A percentile compares a stretch with the other conserved stretches of the same genome.
These are phyloP conservation scores for Branchipolynoe longqiensis DNA, from an alignment of 2,888 invertebrate genomes.

Conservation along the genomic window DNA sequence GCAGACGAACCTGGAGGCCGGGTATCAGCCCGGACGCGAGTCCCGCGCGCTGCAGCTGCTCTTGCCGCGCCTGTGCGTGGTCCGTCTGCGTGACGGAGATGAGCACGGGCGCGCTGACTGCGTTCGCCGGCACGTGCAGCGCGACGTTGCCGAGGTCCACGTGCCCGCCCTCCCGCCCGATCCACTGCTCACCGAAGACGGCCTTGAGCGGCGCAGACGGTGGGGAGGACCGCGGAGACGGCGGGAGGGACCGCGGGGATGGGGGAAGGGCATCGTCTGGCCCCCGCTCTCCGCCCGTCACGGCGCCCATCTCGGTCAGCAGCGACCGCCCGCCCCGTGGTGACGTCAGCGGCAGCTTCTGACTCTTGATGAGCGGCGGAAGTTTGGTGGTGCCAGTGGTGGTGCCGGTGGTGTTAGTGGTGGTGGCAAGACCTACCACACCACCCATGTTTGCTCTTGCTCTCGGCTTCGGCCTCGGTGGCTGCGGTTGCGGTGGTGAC, in stretches of 20 bases:
- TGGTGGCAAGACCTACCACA: no score
- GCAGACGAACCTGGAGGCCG: constrained; percentile 45
- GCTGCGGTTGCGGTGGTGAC: neutral
- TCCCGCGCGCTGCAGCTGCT: constrained; percentile 47
- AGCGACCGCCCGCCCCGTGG: constrained; percentile 1
- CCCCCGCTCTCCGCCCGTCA: neutral
- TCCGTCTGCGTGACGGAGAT: constrained; percentile 57
- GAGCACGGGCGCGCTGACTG: constrained; percentile 44
- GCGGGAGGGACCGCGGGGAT: no score
- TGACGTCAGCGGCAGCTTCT: constrained; percentile 12
- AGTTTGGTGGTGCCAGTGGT: neutral
- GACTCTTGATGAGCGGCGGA: constrained; percentile 29
- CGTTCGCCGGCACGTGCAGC: constrained; percentile 55
- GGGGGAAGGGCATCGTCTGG: no score
- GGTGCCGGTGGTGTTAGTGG: neutral
- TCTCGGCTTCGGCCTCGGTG: neutral
- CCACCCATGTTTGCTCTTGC: no score
- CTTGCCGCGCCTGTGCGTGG: neutral
- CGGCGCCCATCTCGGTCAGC: constrained; percentile 12
- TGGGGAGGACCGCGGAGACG: neutral
- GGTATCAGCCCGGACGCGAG: constrained; percentile 25
- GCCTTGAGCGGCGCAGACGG: neutral
- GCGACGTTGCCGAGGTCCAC: constrained; percentile 37
- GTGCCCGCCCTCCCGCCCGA: constrained; percentile 46
- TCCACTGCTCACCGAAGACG: constrained; percentile 55